Base-by-base conservation (phyloP, 2,888 invertebrate genomes). In the Entomobrya proxima region DNA sequence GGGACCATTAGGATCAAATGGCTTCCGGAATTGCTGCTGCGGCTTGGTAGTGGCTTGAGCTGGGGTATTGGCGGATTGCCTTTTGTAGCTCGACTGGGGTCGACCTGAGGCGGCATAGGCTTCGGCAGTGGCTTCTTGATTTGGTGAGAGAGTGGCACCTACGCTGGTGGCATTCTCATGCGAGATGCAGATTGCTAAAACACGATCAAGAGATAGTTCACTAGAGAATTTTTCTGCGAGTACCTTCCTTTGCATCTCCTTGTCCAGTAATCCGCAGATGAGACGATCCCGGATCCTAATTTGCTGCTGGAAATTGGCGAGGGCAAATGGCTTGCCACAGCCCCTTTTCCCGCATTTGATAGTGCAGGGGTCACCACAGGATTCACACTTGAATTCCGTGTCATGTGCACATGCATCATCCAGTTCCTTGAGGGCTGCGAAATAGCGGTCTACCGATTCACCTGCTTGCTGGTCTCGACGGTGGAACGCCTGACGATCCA, bases 201-300 rank as follows among this genome's bases (percentile, higher is more conserved):
- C 81, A 2, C 13, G 1, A 1, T 81, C 81, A 11, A 81, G 24
- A 2, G 72, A 30, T 2, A 72, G n/a, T 1, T 7, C 44, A 24
- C 27, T 15, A 2, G 15, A 30, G 58, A 58, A 44, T 27, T 81
- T 52, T 30, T 81, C 74, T 0, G 81, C 55, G 6, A 81, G 72
- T 13, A 81, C 55, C 7, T 35, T 35, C 5, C 74, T 15, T 24
- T 81, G 81, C 40, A 58, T 72, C 30, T 74, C 81, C 58, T 81
- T 81, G 58, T 81, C 40, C 15, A 11, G 24, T 15, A 72, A 58
- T 5, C 81, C 81, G 35, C 81, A 81, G 11, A 81, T 81, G 27
- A 74, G 74, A 11, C 81, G 67, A 32, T 79, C 79, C 24, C 79
- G 47, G 24, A 79, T 79, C 11, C 79, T 30, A n/a, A 37, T 50